phyloP scores from a whole-genome alignment of 2,797 vertebrate species.

The Typhlichthys subterraneus region DNA sequence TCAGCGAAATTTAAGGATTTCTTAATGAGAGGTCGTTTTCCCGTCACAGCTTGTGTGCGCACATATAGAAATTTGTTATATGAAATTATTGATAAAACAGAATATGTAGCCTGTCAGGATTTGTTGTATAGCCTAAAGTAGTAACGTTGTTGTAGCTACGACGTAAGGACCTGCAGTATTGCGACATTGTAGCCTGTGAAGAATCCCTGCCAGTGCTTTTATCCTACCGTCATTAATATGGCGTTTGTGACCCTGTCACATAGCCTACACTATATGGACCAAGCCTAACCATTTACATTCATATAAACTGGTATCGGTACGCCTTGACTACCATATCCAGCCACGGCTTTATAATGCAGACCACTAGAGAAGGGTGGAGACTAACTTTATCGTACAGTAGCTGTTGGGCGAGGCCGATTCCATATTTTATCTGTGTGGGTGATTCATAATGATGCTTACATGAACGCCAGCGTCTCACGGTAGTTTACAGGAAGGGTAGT shows the following conservation, averaged over 20 bases:
- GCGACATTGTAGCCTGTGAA: not conserved
- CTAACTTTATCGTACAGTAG: slow-evolving; percentile 34
- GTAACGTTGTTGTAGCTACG: not conserved
- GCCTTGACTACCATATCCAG: slow-evolving; percentile 5
- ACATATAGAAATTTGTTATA: not conserved
- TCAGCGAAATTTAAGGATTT: slow-evolving; percentile 17
- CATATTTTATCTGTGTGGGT: slow-evolving; percentile 48
- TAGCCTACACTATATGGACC: not conserved
- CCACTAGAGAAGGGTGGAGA: slow-evolving; percentile 46
- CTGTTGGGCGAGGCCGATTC: slow-evolving; percentile 51
- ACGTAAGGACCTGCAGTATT: not conserved
- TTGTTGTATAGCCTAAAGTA: too few relatives aligned
- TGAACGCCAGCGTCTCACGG: slow-evolving; percentile 38
- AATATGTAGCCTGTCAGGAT: not conserved
- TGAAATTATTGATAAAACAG: not conserved
- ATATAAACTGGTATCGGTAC: slow-evolving; percentile 10
- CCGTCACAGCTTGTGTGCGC: slow-evolving; percentile 33
- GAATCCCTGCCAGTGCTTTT: not conserved
- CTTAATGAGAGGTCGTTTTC: slow-evolving; percentile 17
- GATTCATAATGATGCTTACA: slow-evolving; percentile 55
- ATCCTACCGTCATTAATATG: not conserved
- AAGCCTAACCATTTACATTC: not conserved
- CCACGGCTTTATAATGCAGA: slow-evolving; percentile 16
- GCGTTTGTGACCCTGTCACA: slow-evolving; percentile 1
- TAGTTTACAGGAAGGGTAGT: slow-evolving; percentile 49